These are phyloP conservation scores for Ectropis grisescens DNA, from an alignment of 1,140 invertebrate species.

Conservation along the genomic window DNA sequence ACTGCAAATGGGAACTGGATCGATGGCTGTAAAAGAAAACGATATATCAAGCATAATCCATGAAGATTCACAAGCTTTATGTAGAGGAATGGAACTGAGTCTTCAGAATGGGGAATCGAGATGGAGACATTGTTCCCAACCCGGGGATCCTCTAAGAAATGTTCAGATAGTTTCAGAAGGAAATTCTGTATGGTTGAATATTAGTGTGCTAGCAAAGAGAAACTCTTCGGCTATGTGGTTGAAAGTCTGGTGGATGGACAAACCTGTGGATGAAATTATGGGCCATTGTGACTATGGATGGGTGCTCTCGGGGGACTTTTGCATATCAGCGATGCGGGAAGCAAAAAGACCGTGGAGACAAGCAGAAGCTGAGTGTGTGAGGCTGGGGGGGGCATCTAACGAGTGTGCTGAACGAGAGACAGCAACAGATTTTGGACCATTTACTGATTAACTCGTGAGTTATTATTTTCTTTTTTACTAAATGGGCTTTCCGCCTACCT, in stretches of 20 bases:
- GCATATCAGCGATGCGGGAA: slow-evolving; percentile 73
- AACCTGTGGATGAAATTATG: slow-evolving; percentile 68
- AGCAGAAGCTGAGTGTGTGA: slow-evolving; percentile 75
- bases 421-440: slow-evolving; percentile 73
- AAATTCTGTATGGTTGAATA: slow-evolving; percentile 67
- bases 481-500: too few relatives aligned
- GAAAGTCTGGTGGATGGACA: slow-evolving; percentile 68
- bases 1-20: slow-evolving; percentile 67
- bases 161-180: slow-evolving; percentile 71
- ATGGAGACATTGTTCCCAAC: slow-evolving; percentile 72
- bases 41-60: slow-evolving; percentile 42
- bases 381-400: slow-evolving; percentile 76
- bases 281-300: slow-evolving; percentile 76
- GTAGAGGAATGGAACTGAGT: slow-evolving; percentile 67
- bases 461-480: not conserved
- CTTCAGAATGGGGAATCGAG: slow-evolving; percentile 68
- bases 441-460: slow-evolving; percentile 74
- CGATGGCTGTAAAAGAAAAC: slow-evolving; percentile 21
- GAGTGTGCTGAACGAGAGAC: slow-evolving; percentile 72
- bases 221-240: slow-evolving; percentile 55
- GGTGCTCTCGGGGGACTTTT: slow-evolving; percentile 72
- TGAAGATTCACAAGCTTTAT: slow-evolving; percentile 43
- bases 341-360: slow-evolving; percentile 72
- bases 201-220: slow-evolving; percentile 40
- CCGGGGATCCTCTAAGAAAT: slow-evolving; percentile 66